Evolutionary conservation across 2,797 vertebrate genomes (phyloP), one percentile per base, ranked within the genome.

Genomic region (Cyclura pinguis): DNA sequence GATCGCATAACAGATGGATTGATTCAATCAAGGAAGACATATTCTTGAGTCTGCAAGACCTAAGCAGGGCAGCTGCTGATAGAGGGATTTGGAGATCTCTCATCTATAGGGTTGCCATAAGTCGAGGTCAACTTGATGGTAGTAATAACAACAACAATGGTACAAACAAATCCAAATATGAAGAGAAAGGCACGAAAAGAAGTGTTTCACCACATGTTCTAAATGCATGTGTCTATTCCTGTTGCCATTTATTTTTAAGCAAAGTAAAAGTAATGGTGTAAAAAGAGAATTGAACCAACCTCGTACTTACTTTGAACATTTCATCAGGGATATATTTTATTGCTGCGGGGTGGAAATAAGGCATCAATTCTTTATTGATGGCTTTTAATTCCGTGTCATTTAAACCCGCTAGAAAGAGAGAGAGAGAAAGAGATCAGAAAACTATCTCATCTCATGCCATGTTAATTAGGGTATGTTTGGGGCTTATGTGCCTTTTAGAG

Each of bases 291-390:
- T n/a, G 2, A 72, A 80, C 32, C 89, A 91, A 93, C 42, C 4
- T 35, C 76, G 84, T 52, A 96, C 97, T 97, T 97, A 98, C 98
- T 96, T 97, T 97, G 95, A 98, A 98, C 81, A 94, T 95, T 94
- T 98, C 96, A 85, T 95, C 95, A 92, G 97, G 97, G 89, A 98
- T 96, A 38, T n/a, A 32, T 90, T 93, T 96, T 92, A 98, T 91
- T 92, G 97, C 97, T 89, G 76, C 93, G 57, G 97, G 97, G 62
- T 97, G 97, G 93, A 98, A 97, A 95, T 97, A 97, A 0, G 97
- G 96, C 98, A 98, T 98, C 94, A 97, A 85, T 81, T 94, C 96
- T 91, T 96, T 94, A 94, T 96, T 52, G 6, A 98, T 93, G 52
- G 87, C 91, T 94, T 88, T 97, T 81, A 98, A 95, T 93, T 98